These are phyloP conservation scores for Ia io DNA, from an alignment of 2,113 vertebrate species.

Conservation along the genomic window DNA sequence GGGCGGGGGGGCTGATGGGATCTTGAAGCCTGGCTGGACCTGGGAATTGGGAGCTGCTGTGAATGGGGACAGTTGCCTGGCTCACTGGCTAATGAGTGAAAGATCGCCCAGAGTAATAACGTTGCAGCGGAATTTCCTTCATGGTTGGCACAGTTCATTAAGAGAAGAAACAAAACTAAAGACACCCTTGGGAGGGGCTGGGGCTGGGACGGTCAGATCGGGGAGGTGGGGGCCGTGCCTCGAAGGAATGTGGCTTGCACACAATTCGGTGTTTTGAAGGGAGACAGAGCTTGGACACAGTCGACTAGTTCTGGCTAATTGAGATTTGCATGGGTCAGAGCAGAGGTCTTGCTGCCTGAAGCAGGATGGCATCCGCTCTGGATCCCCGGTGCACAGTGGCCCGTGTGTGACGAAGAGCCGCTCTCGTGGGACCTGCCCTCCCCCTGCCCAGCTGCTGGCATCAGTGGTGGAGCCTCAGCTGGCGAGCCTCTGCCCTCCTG, in stretches of 20 bases:
- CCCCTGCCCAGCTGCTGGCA: neutral
- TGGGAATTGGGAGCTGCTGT: neutral
- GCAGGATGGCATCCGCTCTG: conserved; percentile 76
- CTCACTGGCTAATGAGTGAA: conserved; percentile 81
- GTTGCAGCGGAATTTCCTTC: conserved; percentile 69
- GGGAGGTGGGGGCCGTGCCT: conserved; percentile 49
- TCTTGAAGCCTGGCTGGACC: conserved; percentile 45
- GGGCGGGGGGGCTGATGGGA: conserved; percentile 4
- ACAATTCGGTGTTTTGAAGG: conserved; percentile 79
- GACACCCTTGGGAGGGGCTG: neutral
- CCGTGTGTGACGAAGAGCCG: conserved; percentile 1
- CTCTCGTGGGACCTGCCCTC: neutral
- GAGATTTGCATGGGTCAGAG: conserved; percentile 83
- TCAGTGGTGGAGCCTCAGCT: neutral
- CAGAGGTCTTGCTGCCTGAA: conserved; percentile 74
- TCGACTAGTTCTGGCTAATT: conserved; percentile 90
- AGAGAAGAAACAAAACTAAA: conserved; percentile 73
- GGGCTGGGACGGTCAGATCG: conserved; percentile 47
- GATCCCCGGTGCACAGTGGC: conserved; percentile 34
- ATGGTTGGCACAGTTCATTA: conserved; percentile 79
- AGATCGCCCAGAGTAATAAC: conserved; percentile 76
- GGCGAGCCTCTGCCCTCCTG: neutral
- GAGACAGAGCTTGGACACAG: conserved; percentile 79
- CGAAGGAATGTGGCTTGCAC: conserved; percentile 75
- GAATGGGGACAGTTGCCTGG: conserved; percentile 48